Conservation (phyloP, 2,113 vertebrate species). For the Rousettus leschenaultii region DNA sequence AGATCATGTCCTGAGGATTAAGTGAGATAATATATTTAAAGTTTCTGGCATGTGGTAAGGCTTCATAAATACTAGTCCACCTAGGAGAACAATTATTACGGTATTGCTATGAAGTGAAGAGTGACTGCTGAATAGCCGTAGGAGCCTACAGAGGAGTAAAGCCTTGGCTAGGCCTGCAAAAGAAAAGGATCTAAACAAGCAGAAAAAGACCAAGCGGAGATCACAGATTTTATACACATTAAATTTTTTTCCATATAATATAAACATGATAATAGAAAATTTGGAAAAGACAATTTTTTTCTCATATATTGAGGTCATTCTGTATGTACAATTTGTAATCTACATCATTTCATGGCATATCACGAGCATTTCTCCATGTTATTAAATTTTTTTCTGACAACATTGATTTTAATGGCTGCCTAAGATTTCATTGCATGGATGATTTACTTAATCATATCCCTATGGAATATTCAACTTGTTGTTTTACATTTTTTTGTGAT, state of each 20-base stretch:
- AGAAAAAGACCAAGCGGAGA: not conserved
- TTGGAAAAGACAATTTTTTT: not conserved
- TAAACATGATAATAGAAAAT: slow-evolving; percentile 21
- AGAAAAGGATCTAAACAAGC: not conserved
- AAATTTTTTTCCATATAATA: not conserved
- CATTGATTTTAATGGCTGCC: slow-evolving; percentile 56
- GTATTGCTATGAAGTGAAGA: not conserved
- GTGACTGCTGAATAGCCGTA: not conserved
- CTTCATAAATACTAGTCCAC: not conserved
- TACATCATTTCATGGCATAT: slow-evolving; percentile 27
- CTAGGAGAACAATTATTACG: not conserved
- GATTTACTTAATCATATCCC: slow-evolving; percentile 50
- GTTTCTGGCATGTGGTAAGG: not conserved
- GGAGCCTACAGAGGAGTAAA: not conserved
- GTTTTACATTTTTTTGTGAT: slow-evolving; percentile 48
- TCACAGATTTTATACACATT: not conserved
- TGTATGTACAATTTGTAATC: slow-evolving; percentile 23
- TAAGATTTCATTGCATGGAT: slow-evolving; percentile 37
- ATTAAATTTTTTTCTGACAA: slow-evolving; percentile 62
- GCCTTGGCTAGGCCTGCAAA: not conserved
- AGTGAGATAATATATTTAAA: not conserved
- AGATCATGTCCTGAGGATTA: not conserved
- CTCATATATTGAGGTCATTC: slow-evolving; percentile 14
- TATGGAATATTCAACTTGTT: not conserved
- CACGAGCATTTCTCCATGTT: slow-evolving; percentile 13